Evolutionary conservation across 2,113 vertebrate species (phyloP).

Genomic region (Festucalex cinctus): DNA sequence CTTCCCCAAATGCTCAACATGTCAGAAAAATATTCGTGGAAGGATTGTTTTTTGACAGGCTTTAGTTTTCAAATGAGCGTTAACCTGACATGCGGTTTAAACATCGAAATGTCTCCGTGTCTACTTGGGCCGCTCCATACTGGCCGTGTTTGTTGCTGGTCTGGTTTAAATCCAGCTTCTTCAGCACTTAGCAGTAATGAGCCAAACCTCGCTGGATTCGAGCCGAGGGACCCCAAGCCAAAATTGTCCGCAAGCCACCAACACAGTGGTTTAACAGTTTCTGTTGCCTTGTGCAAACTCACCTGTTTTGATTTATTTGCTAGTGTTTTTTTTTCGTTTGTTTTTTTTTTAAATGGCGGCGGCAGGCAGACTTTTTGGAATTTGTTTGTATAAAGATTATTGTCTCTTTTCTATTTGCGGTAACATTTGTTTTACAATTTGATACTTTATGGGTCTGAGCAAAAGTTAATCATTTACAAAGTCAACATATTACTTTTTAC

Average conservation of each 20-base stretch:
- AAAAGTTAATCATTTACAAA: neutral
- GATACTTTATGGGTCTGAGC: neutral
- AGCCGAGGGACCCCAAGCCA: conserved; percentile 40
- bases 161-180: conserved; percentile 44
- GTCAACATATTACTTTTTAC: too few relatives aligned
- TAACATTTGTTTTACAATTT: neutral
- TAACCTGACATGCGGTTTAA: conserved; percentile 22
- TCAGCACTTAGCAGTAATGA: conserved; percentile 24
- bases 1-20: conserved; percentile 3
- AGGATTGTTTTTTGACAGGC: neutral
- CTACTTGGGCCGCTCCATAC: conserved; percentile 7
- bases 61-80: conserved; percentile 13
- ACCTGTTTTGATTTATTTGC: conserved; percentile 13
- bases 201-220: conserved; percentile 52
- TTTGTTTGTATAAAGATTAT: neutral
- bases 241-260: conserved; percentile 42
- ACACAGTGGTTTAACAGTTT: conserved; percentile 44
- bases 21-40: neutral
- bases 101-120: conserved; percentile 15
- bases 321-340: neutral
- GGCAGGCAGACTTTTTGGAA: neutral
- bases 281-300: conserved; percentile 22
- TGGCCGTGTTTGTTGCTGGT: conserved; percentile 35
- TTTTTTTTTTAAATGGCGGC: neutral
- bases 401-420: neutral